These are phyloP conservation scores for Parelbella ahira DNA, from an alignment of 2,888 invertebrate species.

Conservation along the genomic window DNA sequence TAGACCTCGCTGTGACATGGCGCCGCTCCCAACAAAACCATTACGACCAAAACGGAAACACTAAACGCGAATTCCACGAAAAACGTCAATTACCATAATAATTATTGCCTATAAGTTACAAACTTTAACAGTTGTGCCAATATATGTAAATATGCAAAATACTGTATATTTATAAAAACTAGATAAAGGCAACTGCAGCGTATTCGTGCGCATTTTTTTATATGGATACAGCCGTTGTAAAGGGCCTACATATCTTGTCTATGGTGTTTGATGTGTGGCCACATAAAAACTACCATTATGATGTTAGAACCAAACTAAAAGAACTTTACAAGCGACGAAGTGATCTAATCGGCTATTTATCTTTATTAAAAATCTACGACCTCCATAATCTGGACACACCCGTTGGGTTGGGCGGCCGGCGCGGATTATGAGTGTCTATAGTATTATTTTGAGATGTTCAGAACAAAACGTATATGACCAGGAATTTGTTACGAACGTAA, in stretches of 20 bases:
- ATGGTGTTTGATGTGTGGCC: constrained; percentile 25
- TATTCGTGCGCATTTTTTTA: too few species aligned
- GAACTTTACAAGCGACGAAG: constrained; percentile 40
- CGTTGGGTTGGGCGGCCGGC: constrained; percentile 40
- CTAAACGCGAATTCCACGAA: constrained; percentile 34
- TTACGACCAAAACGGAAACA: constrained; percentile 30
- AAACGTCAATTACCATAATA: constrained; percentile 27
- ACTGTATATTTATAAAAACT: too few species aligned
- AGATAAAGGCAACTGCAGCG: too few species aligned
- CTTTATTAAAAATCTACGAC: constrained; percentile 55
- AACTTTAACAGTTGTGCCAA: constrained; percentile 7
- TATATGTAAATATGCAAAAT: too few species aligned
- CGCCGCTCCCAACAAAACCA: constrained; percentile 32
- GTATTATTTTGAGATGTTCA: constrained; percentile 1
- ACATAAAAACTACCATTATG: constrained; percentile 38
- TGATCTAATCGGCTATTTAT: constrained; percentile 52
- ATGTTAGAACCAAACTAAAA: constrained; percentile 43
- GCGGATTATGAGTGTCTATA: constrained; percentile 42
- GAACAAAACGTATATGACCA: constrained; percentile 1
- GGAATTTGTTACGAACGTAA: too few species aligned
- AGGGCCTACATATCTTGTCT: constrained; percentile 17
- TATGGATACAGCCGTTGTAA: constrained; percentile 2
- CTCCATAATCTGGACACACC: constrained; percentile 42
- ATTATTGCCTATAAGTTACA: constrained; percentile 27
- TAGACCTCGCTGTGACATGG: constrained; percentile 42